Evolutionary conservation across 1,140 invertebrate genomes (phyloP), one percentile per base, ranked within the genome.

Genomic region (Drosophila varians): DNA sequence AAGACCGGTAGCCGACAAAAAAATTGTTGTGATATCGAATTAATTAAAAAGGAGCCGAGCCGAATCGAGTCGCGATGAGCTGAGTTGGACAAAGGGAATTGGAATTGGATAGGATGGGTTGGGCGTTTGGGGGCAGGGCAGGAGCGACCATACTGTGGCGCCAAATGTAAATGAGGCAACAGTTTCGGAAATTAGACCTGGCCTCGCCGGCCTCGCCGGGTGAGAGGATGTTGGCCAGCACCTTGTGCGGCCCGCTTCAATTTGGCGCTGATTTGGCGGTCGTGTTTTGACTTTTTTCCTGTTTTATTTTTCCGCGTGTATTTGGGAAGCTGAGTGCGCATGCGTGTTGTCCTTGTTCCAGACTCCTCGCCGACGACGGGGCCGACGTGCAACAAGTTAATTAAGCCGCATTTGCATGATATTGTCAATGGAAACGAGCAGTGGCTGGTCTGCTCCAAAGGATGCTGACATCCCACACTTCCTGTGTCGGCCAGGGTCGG

Each of bases 301-400:
- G 18, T 49, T 8, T 57, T n/a, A n/a, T n/a, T 8, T 48, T 38
- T 38, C 36, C 36, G 4, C 65, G 23, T 31, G 23, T 52, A 42
- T 43, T 9, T 7, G 8, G 60, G 47, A 48, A 46, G 71, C 70
- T 65, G 70, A 74, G 70, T 86, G 82, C 82, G 82, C 82, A 82
- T 86, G 82, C 82, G 82, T 86, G 82, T 87, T 65, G 68, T 62
- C 64, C 60, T 45, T 68, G 64, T 68, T 43, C 16, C 26, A 38
- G 38, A 47, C 28, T n/a, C 31, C 64, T 45, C 64, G 57, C 64
- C 58, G 48, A n/a, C n/a, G n/a, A n/a, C n/a, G n/a, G n/a, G n/a
- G 69, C 82, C 82, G 82, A 86, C 82, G 82, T 87, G 82, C 82
- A 87, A 87, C 82, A 87, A 87, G 82, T 87, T 87, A 87, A 87